A percentile compares a stretch with the other conserved stretches of the same genome.
These are phyloP conservation scores for Tricholauxania praeusta DNA, from an alignment of 2,888 invertebrate genomes.

Conservation along the genomic window DNA sequence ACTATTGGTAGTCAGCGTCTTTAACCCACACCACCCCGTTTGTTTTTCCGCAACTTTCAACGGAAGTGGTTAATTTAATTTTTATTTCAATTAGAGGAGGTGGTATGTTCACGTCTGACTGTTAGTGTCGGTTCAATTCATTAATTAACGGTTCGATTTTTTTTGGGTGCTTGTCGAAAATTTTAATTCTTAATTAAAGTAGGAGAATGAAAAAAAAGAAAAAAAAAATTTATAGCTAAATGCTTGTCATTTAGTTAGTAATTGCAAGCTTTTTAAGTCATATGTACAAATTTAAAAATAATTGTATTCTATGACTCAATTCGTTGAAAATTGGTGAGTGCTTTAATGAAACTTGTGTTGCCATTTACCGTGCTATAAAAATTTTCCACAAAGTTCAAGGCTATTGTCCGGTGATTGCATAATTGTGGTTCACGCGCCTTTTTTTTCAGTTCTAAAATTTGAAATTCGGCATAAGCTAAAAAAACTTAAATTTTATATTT, in stretches of 20 bases:
- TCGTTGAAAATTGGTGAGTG: conserved; percentile 5
- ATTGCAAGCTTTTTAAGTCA: not conserved
- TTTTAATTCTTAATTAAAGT: not conserved
- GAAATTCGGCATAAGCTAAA: no score
- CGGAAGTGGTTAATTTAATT: conserved; percentile 1
- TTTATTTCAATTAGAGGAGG: not conserved
- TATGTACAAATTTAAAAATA: conserved; percentile 15
- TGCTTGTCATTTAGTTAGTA: not conserved
- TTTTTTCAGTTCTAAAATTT: no score
- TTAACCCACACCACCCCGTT: no score
- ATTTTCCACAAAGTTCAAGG: not conserved
- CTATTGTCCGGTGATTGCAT: not conserved
- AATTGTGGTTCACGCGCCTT: no score
- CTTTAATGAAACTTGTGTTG: not conserved
- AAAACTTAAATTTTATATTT: no score
- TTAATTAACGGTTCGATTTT: conserved; percentile 1
- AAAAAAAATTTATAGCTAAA: not conserved
- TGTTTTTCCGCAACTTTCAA: not conserved
- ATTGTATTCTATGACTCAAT: not conserved
- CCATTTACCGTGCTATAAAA: no score
- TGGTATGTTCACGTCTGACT: not conserved
- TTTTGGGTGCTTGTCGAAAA: conserved; percentile 1
- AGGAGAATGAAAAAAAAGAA: no score
- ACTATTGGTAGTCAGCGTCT: conserved; percentile 72
- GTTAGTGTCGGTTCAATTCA: conserved; percentile 1